Conservation (phyloP, 2,113 vertebrate species). For the Pedionomus torquatus region DNA sequence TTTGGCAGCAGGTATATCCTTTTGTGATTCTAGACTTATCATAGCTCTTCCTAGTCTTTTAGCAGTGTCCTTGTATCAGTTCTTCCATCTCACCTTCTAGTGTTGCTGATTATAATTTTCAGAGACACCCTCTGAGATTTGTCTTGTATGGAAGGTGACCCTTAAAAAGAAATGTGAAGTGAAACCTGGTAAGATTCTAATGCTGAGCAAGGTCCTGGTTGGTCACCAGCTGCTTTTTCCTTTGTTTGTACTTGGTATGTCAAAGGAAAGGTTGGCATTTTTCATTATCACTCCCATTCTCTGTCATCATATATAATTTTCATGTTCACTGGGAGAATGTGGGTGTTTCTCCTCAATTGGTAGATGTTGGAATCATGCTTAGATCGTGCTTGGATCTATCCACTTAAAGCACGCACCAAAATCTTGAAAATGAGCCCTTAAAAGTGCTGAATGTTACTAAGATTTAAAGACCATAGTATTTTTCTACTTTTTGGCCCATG, state of each 20-base stretch:
- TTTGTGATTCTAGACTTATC: neutral
- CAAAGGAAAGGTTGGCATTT: neutral
- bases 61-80: neutral
- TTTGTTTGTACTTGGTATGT: neutral
- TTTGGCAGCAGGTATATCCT: conserved; percentile 25
- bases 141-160: neutral
- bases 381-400: neutral
- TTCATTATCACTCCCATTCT: neutral
- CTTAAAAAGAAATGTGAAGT: neutral
- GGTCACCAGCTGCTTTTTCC: neutral
- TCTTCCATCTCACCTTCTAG: neutral
- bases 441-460: neutral
- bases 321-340: neutral
- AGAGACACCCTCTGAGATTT: neutral
- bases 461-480: neutral
- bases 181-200: neutral
- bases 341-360: neutral
- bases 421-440: neutral
- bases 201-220: neutral
- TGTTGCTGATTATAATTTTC: neutral
- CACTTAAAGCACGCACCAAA: neutral
- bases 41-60: neutral
- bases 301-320: neutral
- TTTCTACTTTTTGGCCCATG: neutral
- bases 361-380: neutral